Conservation (phyloP, 1,140 invertebrate species). For the Listronotus bonariensis region DNA sequence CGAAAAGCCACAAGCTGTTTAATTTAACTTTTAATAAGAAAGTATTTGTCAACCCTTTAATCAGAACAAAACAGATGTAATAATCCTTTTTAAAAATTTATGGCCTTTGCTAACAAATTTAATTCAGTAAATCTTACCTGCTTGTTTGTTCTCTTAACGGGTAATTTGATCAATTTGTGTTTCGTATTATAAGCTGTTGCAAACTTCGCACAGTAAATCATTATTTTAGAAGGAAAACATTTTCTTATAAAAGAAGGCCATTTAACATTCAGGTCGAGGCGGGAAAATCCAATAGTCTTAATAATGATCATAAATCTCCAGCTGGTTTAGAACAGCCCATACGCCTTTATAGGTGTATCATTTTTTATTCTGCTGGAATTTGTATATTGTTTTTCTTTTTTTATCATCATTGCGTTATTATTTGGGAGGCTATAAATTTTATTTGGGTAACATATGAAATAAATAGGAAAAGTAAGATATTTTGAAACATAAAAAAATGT, state of each 20-base stretch:
- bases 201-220: conserved; percentile 35
- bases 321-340: conserved; percentile 17
- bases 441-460: neutral
- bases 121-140: conserved; percentile 11
- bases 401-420: conserved; percentile 31
- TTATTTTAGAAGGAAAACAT: conserved; percentile 35
- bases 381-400: conserved; percentile 37
- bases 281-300: conserved; percentile 39
- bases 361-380: conserved; percentile 34
- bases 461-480: neutral
- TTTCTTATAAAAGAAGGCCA: conserved; percentile 36
- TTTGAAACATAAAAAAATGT: too few relatives aligned
- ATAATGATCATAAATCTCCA: conserved; percentile 35
- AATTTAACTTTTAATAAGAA: too few relatives aligned
- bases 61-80: too few relatives aligned
- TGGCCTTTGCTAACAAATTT: conserved; percentile 8
- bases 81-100: too few relatives aligned
- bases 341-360: conserved; percentile 36
- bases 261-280: conserved; percentile 36
- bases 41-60: too few relatives aligned
- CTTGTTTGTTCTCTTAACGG: conserved; percentile 21
- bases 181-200: conserved; percentile 11
- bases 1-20: too few relatives aligned
- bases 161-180: conserved; percentile 28
- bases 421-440: conserved; percentile 18